Evolutionary conservation across 2,888 invertebrate species (phyloP), one percentile per base, ranked within the genome.

Genomic region (Malthinus flaveolus): DNA sequence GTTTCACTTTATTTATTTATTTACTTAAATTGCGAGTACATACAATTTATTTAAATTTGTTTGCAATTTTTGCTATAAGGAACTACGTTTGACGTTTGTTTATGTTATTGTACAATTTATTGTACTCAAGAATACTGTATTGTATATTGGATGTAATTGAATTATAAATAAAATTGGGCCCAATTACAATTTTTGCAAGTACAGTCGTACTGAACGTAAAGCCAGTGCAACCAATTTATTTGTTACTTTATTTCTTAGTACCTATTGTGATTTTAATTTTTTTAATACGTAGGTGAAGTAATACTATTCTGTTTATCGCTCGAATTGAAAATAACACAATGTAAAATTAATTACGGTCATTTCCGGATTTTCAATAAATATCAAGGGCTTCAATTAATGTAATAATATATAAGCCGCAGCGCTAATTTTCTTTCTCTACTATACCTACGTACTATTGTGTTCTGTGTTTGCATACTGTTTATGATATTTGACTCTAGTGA

Each of bases 301-400:
- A 23, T 23, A 23, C 5, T 23, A 23, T 23, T 23, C 23, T 23
- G 23, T 23, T 23, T 23, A 23, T 23, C 5, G 5, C 23, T 3
- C 23, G 23, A 23, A 5, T 23, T 23, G 23, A 23, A 23, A 23
- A 3, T 2, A 3, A 23, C 23, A 23, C 23, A 23, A 23, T 23
- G 23, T 2, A 23, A 23, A 23, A 23, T 23, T 23, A 23, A 23
- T 23, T 23, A 23, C 23, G 23, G 23, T 23, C 49, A 52, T 52
- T 46, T 52, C 51, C 51, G 32, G 51, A 10, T 9, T 11, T 33
- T 7, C 36, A n/a, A 15, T 36, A 51, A 23, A 32, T 15, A 15
- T 9, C 52, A 46, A 46, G 46, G 52, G 55, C 48, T 55, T 55
- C 49, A 23, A 39, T 48, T 55, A 55, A 42, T 31, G 47, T 54